phyloP scores from a whole-genome alignment of 2,113 vertebrate genomes.

The Trematocara stigmaticum region DNA sequence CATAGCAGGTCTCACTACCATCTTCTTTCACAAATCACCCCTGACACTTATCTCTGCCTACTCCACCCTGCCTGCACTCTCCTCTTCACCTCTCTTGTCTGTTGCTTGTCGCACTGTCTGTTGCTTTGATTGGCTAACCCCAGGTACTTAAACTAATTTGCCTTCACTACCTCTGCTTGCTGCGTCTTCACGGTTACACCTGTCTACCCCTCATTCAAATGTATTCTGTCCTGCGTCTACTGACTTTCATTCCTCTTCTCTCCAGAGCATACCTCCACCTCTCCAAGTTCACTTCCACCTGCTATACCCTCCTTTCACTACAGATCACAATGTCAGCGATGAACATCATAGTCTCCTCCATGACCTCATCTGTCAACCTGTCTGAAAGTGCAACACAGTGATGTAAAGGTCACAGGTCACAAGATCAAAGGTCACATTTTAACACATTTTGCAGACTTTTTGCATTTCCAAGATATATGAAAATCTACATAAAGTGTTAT shows the following conservation, averaged over 20 bases:
- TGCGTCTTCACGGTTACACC: background rate
- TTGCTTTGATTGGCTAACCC: background rate
- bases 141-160: background rate
- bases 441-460: background rate
- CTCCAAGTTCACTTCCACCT: background rate
- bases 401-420: background rate
- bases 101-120: background rate
- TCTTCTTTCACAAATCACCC: background rate
- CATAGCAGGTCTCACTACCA: background rate
- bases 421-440: background rate
- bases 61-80: background rate
- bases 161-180: background rate
- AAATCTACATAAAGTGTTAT: background rate
- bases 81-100: background rate
- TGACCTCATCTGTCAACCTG: background rate
- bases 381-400: background rate
- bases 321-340: background rate
- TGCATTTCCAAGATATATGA: background rate
- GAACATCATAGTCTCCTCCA: background rate
- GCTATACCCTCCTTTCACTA: background rate
- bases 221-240: background rate
- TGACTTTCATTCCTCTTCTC: background rate
- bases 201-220: background rate
- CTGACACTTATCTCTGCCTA: background rate
- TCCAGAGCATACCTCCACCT: background rate